Base-by-base conservation (phyloP, 2,888 invertebrate genomes). In the Ormyrus pomaceus region DNA sequence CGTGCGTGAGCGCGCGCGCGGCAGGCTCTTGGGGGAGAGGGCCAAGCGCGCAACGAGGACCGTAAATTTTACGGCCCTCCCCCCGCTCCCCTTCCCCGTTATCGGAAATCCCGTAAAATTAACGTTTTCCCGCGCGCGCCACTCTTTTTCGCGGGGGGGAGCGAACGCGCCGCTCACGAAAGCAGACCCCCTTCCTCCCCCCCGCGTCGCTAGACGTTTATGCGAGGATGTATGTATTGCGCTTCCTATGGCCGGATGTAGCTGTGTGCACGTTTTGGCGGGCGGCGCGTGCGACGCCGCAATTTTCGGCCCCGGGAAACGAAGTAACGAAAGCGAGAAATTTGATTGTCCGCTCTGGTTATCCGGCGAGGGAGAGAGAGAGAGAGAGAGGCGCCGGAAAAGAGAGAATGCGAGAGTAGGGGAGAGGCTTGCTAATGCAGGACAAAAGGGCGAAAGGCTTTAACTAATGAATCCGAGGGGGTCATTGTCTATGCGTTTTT, bases 41-140 rank as follows among this genome's bases (percentile, higher is more conserved):
- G 61, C 62, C 69, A 51, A 62, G 59, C 71, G 51, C 61, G 65
- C 75, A 77, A 73, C 80, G 71, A 76, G 83, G 78, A 71, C 69
- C 74, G 75, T 78, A 80, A 82, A 78, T 81, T 82, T 77, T 78
- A 82, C 77, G 59, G 71, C 70, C 70, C 55, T 68, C 58, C 79
- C 19, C 61, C 53, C 74, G 78, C 81, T 77, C 78, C 71, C 68
- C 76, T 55, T 48, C 34, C 71, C 62, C 79, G 79, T 80, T 84
- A 83, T 83, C 83, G 82, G 80, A 81, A 83, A 81, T 82, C 80
- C 82, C 79, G 80, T 83, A 83, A 83, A 83, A 84, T 83, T 83
- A 82, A 82, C 79, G 74, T 65, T 76, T 76, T 64, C 62, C 77
- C 65, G 56, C 68, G 19, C 13, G 53, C 46, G 48, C 48, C 65